phyloP scores from a whole-genome alignment of 1,140 invertebrate species.

The Trichoplusia ni region DNA sequence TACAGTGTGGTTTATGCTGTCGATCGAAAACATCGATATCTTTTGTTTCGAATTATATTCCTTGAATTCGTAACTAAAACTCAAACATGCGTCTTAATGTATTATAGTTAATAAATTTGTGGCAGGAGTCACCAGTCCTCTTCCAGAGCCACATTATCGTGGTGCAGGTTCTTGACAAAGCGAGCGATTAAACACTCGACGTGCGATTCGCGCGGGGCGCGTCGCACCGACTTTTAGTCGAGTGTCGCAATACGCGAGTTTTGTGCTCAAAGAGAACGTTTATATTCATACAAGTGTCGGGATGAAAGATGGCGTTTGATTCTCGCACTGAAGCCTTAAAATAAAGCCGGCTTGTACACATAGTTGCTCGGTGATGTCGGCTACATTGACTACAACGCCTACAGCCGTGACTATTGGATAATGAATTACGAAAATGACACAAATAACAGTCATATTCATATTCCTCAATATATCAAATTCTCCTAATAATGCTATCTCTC shows the following conservation, averaged over 20 bases:
- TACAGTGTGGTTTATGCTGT: too few species aligned
- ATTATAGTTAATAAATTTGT: too few species aligned
- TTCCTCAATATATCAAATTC: too few species aligned
- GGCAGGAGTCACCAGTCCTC: not conserved
- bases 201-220: slow-evolving; percentile 30
- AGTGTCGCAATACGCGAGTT: slow-evolving; percentile 34
- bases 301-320: slow-evolving; percentile 15
- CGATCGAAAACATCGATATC: too few species aligned
- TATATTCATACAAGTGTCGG: slow-evolving; percentile 25
- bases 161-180: slow-evolving; percentile 50
- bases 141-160: slow-evolving; percentile 19
- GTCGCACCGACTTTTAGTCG: slow-evolving; percentile 26
- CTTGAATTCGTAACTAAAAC: too few species aligned
- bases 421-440: not conserved
- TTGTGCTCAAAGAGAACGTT: slow-evolving; percentile 11
- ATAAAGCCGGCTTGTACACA: not conserved
- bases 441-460: too few species aligned
- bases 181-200: slow-evolving; percentile 62
- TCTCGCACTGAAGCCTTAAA: slow-evolving; percentile 8
- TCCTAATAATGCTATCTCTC: too few species aligned
- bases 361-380: not conserved
- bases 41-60: too few species aligned
- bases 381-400: not conserved
- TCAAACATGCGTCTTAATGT: too few species aligned
- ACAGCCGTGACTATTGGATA: not conserved